These are phyloP conservation scores for Acleris holmiana DNA, from an alignment of 2,888 invertebrate species.

Conservation along the genomic window DNA sequence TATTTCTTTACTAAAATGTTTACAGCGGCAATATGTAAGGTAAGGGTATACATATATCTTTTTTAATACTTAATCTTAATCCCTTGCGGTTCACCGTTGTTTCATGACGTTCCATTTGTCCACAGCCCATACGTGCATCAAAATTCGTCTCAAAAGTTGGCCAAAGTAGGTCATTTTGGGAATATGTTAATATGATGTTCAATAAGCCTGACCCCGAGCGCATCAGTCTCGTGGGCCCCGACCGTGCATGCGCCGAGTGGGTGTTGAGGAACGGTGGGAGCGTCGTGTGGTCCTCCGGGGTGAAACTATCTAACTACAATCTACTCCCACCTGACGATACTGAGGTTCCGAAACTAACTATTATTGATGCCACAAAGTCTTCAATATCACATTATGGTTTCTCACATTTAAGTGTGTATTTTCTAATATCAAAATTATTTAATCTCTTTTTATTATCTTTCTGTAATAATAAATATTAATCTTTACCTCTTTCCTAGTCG, in stretches of 20 bases:
- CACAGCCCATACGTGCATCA: constrained; percentile 21
- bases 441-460: neutral
- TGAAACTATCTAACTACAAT: constrained; percentile 89
- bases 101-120: too few species aligned
- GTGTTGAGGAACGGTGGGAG: constrained; percentile 94
- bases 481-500: constrained; percentile 70
- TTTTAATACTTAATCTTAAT: neutral
- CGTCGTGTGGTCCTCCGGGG: constrained; percentile 88
- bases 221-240: constrained; percentile 90
- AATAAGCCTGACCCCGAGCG: constrained; percentile 88
- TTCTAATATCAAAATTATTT: constrained; percentile 29
- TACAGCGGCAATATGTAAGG: constrained; percentile 7
- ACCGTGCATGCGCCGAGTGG: constrained; percentile 98
- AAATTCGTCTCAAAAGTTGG: constrained; percentile 43
- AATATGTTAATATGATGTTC: constrained; percentile 86
- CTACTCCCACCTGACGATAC: constrained; percentile 84
- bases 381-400: constrained; percentile 94
- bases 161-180: constrained; percentile 74
- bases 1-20: constrained; percentile 8
- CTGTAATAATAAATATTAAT: neutral
- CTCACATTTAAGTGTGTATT: constrained; percentile 87
- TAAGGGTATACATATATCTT: constrained; percentile 1
- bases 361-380: constrained; percentile 92
- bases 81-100: too few species aligned
- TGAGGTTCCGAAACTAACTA: constrained; percentile 78